These are phyloP conservation scores for Paralvinella palmiformis DNA, from an alignment of 1,140 invertebrate genomes.

Conservation along the genomic window DNA sequence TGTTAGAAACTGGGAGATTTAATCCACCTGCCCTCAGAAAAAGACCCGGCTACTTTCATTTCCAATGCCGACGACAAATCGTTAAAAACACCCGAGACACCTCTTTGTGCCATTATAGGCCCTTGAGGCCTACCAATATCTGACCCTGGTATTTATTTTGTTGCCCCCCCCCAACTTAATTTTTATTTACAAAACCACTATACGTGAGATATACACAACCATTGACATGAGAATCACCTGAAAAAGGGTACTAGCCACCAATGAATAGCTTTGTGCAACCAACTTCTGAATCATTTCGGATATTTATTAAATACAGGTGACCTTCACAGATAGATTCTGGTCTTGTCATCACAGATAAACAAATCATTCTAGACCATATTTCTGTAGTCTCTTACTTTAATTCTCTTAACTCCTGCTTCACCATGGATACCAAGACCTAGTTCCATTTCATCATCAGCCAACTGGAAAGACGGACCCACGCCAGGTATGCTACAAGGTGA, in stretches of 20 bases:
- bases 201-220: not conserved
- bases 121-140: no score
- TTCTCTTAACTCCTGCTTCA: not conserved
- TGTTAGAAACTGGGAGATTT: no score
- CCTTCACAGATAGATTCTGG: not conserved
- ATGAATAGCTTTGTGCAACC: not conserved
- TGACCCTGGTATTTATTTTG: no score
- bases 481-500: constrained; percentile 67
- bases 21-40: no score
- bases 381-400: not conserved
- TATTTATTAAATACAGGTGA: not conserved
- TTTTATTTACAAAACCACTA: no score
- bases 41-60: no score
- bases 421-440: constrained; percentile 57
- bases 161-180: no score
- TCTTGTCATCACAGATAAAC: not conserved
- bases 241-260: not conserved
- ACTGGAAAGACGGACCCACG: constrained; percentile 59
- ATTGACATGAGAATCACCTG: not conserved
- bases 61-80: no score
- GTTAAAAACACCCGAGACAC: no score
- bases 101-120: no score
- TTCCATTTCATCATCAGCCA: constrained; percentile 67
- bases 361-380: not conserved
- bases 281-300: not conserved